A percentile compares a stretch with the other conserved stretches of the same genome.
phyloP scores from a whole-genome alignment of 2,888 invertebrate species.

The Aquatica leii region DNA sequence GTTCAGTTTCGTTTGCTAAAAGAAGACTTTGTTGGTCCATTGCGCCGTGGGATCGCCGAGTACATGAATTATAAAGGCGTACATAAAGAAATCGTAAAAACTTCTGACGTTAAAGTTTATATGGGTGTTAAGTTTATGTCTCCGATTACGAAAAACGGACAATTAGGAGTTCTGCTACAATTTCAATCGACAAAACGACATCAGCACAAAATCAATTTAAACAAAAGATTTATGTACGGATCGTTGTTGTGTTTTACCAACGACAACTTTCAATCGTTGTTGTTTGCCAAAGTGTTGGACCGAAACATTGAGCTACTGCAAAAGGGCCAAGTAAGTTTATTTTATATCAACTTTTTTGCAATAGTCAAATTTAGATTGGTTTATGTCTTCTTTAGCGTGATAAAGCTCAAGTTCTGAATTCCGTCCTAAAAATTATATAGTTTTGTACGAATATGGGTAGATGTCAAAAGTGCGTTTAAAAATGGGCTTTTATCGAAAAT shows the following conservation, averaged over 20 bases:
- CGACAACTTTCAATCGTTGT: constrained; percentile 72
- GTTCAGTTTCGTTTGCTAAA: constrained; percentile 79
- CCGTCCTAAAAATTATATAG: too few relatives aligned
- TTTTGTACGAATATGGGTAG: too few relatives aligned
- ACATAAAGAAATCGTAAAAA: constrained; percentile 17
- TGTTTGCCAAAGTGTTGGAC: constrained; percentile 74
- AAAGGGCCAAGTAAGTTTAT: constrained; percentile 65
- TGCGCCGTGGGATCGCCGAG: constrained; percentile 70
- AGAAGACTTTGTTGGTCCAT: constrained; percentile 81
- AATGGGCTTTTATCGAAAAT: too few relatives aligned
- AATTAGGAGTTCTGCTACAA: constrained; percentile 58
- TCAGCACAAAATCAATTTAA: constrained; percentile 51
- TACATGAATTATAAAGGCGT: constrained; percentile 34
- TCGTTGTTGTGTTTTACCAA: constrained; percentile 76
- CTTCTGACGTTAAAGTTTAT: constrained; percentile 57
- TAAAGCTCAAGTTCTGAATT: too few relatives aligned
- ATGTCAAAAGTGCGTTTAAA: too few relatives aligned
- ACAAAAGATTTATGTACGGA: constrained; percentile 74
- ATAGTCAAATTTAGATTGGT: too few relatives aligned
- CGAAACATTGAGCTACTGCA: constrained; percentile 63
- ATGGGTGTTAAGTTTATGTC: constrained; percentile 62
- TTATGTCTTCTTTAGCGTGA: too few relatives aligned
- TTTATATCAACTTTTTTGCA: too few relatives aligned
- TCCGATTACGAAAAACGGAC: constrained; percentile 59
- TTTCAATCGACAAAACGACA: constrained; percentile 25